phyloP scores from a whole-genome alignment of 2,113 vertebrate species.

The Seriola aureovittata region DNA sequence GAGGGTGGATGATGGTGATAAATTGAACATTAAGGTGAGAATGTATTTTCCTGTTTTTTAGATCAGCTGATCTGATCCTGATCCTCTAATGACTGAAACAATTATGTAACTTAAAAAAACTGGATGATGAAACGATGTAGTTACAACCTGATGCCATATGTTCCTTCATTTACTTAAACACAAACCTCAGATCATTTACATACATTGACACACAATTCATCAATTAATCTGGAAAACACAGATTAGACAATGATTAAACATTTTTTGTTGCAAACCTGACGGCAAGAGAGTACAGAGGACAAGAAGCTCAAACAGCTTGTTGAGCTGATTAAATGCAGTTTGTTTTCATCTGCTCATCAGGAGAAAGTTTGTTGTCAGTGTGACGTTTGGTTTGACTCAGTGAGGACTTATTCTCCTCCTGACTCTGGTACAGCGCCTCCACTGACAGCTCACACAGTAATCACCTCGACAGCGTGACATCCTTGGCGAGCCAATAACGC shows the following conservation, averaged over 20 bases:
- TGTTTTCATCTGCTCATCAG: no score
- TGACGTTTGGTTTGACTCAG: not conserved
- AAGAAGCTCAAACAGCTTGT: no score
- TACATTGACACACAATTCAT: no score
- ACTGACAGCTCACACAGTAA: constrained; percentile 29
- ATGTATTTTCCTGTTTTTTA: not conserved
- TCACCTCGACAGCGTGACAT: constrained; percentile 62
- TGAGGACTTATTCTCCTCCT: no score
- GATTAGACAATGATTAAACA: no score
- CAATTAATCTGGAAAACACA: no score
- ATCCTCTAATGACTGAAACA: not conserved
- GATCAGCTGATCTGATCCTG: not conserved
- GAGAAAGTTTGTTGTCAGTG: not conserved
- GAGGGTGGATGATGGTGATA: no score
- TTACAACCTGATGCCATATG: not conserved
- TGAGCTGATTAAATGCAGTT: no score
- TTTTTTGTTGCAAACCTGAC: no score
- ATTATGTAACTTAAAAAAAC: no score
- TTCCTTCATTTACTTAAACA: not conserved
- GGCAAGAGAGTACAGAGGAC: no score
- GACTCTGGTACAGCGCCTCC: not conserved
- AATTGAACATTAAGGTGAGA: not conserved
- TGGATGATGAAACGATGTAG: not conserved
- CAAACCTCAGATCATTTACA: not conserved
- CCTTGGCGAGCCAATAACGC: constrained; percentile 28